phyloP scores from a whole-genome alignment of 2,797 vertebrate genomes.

The Martes flavigula region DNA sequence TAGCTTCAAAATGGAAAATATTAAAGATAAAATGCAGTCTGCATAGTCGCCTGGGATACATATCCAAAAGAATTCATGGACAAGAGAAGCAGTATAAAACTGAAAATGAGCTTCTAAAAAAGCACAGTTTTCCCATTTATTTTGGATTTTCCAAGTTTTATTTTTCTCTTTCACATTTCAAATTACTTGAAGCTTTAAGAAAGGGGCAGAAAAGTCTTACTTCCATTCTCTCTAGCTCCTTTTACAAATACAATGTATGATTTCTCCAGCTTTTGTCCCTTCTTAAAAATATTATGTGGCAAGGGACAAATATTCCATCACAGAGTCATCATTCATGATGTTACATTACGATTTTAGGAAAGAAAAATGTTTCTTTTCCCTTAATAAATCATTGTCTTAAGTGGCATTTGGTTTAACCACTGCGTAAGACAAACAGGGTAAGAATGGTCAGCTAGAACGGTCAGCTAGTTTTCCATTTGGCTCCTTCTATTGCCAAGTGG shows the following conservation, averaged over 20 bases:
- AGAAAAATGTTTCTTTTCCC: background rate
- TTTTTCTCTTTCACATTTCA: constrained; percentile 21
- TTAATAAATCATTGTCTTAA: background rate
- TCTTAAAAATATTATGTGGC: background rate
- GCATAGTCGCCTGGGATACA: background rate
- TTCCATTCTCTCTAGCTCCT: background rate
- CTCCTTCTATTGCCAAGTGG: constrained; percentile 8
- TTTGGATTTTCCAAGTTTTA: background rate
- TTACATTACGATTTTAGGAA: background rate
- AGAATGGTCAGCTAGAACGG: background rate
- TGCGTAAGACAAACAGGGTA: background rate
- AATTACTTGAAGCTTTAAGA: background rate
- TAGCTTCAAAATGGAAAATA: background rate
- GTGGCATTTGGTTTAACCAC: background rate
- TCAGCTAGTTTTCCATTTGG: background rate
- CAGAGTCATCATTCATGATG: background rate
- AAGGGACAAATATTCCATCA: background rate
- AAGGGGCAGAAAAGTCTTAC: background rate
- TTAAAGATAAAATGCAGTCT: background rate
- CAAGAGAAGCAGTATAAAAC: background rate
- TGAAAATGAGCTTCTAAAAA: background rate
- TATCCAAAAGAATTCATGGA: background rate
- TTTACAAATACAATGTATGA: background rate
- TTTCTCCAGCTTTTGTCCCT: background rate
- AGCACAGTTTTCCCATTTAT: background rate